Evolutionary conservation across 2,888 invertebrate genomes (phyloP).

Genomic region (Hydraecia micacea): DNA sequence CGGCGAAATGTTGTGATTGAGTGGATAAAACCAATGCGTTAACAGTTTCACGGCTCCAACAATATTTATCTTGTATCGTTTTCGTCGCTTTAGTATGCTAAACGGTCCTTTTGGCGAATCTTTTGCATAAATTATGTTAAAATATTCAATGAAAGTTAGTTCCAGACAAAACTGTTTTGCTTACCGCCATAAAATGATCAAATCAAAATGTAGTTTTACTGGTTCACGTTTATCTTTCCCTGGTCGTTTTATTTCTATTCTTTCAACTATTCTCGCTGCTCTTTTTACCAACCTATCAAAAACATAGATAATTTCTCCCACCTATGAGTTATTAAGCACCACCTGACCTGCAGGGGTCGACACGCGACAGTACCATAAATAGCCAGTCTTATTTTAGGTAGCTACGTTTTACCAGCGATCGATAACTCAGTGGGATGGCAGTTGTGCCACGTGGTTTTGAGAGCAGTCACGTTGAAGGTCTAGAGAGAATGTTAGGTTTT

Average conservation of each 20-base stretch:
- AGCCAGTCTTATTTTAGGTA: constrained; percentile 23
- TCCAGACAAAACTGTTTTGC: constrained; percentile 32
- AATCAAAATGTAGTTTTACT: constrained; percentile 27
- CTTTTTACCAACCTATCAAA: background rate
- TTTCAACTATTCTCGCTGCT: background rate
- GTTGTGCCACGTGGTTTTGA: constrained; percentile 15
- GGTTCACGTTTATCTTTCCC: background rate
- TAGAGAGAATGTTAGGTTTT: background rate
- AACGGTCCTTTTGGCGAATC: background rate
- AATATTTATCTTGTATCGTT: constrained; percentile 14
- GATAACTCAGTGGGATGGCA: constrained; percentile 38
- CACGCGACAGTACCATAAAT: constrained; percentile 28
- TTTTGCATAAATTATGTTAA: constrained; percentile 36
- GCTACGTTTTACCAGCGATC: constrained; percentile 27
- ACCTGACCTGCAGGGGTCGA: background rate
- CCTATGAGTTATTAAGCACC: constrained; percentile 3
- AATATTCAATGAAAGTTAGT: constrained; percentile 35
- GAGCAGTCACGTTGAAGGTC: constrained; percentile 19
- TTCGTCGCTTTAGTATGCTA: constrained; percentile 14
- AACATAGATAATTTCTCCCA: background rate
- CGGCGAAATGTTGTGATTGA: background rate
- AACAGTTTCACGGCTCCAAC: background rate
- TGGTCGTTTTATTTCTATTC: background rate
- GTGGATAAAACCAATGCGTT: constrained; percentile 6
- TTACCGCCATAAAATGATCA: constrained; percentile 15